These are phyloP conservation scores for Telmatherina bonti DNA, from an alignment of 2,797 vertebrate genomes.

Conservation along the genomic window DNA sequence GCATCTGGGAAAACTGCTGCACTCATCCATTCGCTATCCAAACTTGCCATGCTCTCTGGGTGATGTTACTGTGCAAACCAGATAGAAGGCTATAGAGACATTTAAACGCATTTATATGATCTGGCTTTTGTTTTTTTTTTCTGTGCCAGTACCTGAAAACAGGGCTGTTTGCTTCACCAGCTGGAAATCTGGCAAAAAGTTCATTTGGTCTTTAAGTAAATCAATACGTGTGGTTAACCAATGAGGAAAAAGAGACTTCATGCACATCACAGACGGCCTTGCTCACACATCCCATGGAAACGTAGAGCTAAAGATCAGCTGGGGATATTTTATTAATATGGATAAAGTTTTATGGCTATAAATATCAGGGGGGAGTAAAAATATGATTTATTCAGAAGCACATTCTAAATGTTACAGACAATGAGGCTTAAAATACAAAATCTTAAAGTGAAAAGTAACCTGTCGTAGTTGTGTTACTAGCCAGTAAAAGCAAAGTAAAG, in stretches of 20 bases:
- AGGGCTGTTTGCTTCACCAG: conserved; percentile 59
- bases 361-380: conserved; percentile 4
- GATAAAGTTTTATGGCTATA: conserved; percentile 28
- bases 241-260: conserved; percentile 50
- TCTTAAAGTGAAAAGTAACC: neutral
- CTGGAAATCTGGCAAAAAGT: conserved; percentile 59
- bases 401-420: neutral
- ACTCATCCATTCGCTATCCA: conserved; percentile 57
- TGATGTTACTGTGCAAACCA: conserved; percentile 64
- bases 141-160: conserved; percentile 42
- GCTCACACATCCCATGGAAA: conserved; percentile 25
- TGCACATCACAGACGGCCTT: conserved; percentile 13
- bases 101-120: conserved; percentile 55
- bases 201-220: conserved; percentile 42
- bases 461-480: neutral
- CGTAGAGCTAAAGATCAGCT: conserved; percentile 21
- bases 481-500: neutral
- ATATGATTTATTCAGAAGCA: neutral
- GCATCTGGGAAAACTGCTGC: conserved; percentile 69
- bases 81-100: conserved; percentile 58
- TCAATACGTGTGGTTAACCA: conserved; percentile 60
- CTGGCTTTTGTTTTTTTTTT: conserved; percentile 22
- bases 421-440: neutral
- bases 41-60: conserved; percentile 66
- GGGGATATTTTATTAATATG: conserved; percentile 10